Evolutionary conservation across 1,140 invertebrate species (phyloP).

Genomic region (Leptinotarsa lineolata): DNA sequence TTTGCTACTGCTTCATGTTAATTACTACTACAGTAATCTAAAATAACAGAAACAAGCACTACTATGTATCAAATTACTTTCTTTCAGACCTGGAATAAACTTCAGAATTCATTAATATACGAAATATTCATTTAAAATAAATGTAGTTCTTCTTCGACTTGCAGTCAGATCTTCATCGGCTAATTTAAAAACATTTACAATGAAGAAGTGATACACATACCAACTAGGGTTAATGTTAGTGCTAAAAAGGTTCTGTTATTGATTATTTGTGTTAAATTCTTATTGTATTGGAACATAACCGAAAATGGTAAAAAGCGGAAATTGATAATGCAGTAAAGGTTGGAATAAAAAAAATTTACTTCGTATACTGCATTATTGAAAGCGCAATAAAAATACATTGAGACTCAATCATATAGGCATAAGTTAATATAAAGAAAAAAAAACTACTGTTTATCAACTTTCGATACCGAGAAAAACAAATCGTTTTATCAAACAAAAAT

Average conservation of each 20-base stretch:
- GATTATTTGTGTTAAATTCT: conserved; percentile 17
- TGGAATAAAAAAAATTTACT: not conserved
- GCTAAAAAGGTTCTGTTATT: conserved; percentile 21
- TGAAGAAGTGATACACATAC: conserved; percentile 17
- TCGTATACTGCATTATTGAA: not conserved
- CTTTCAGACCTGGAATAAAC: conserved; percentile 41
- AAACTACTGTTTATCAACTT: too few relatives aligned
- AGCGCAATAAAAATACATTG: too few relatives aligned
- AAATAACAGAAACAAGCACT: conserved; percentile 17
- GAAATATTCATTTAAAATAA: not conserved
- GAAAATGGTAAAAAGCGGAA: conserved; percentile 1
- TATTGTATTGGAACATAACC: not conserved
- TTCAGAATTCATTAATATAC: conserved; percentile 27
- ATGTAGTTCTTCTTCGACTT: conserved; percentile 35
- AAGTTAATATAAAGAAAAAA: too few relatives aligned
- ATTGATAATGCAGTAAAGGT: not conserved
- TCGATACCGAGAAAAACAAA: too few relatives aligned
- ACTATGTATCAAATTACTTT: conserved; percentile 7
- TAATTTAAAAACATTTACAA: not conserved
- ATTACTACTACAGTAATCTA: conserved; percentile 14
- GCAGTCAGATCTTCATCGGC: conserved; percentile 30
- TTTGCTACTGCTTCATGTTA: conserved; percentile 13
- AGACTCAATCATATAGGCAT: too few relatives aligned
- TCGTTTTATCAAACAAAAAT: too few relatives aligned
- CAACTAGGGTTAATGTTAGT: conserved; percentile 22